A percentile compares a stretch with the other conserved stretches of the same genome.
Evolutionary conservation across 2,797 vertebrate species (phyloP).

Genomic region (Percopsis omiscomaycus): DNA sequence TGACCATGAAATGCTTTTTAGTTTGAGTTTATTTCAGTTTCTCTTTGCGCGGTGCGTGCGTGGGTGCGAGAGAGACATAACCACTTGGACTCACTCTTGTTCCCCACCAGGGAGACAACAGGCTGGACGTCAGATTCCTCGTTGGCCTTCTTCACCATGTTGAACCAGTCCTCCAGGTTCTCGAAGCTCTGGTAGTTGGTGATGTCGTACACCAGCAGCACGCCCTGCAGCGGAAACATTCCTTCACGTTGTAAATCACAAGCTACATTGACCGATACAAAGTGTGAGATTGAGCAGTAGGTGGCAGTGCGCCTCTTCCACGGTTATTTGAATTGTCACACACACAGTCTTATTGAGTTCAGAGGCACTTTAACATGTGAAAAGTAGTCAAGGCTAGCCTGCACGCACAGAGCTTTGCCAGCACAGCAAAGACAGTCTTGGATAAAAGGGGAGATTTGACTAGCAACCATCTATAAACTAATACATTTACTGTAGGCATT

Average conservation of each 20-base stretch:
- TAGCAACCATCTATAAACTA: slow-evolving; percentile 32
- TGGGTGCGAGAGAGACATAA: slow-evolving; percentile 5
- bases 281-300: slow-evolving; percentile 66
- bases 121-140: slow-evolving; percentile 92
- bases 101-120: slow-evolving; percentile 90
- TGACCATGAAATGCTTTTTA: neutral
- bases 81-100: slow-evolving; percentile 89
- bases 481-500: slow-evolving; percentile 36
- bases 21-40: neutral
- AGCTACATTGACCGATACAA: slow-evolving; percentile 10
- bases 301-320: slow-evolving; percentile 73
- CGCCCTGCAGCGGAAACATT: slow-evolving; percentile 75
- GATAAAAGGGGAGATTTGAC: slow-evolving; percentile 12
- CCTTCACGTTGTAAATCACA: neutral
- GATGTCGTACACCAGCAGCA: slow-evolving; percentile 97
- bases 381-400: no score
- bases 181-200: slow-evolving; percentile 98
- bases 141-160: slow-evolving; percentile 90
- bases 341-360: neutral
- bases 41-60: neutral
- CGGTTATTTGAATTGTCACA: slow-evolving; percentile 22
- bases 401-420: no score
- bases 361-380: no score
- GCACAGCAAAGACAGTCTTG: neutral
- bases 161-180: slow-evolving; percentile 97